Percentiles rank a stretch among this genome's conserved stretches.
These are phyloP conservation scores for Halisarca cf. caerulea DNA, from an alignment of 37 sponge, comb jelly and placozoan species.

Conservation along the genomic window DNA sequence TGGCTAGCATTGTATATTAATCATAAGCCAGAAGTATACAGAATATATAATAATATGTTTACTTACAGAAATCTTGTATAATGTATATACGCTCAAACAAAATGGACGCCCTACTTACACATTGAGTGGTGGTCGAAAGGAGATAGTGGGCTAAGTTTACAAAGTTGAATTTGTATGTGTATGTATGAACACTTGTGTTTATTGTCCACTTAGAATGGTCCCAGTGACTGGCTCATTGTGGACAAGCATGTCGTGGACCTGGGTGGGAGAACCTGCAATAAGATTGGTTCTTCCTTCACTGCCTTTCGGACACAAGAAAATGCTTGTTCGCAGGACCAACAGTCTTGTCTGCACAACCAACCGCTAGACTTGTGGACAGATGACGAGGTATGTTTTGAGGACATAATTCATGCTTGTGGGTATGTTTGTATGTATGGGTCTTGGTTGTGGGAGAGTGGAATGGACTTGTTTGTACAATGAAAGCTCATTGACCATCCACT, in stretches of 20 bases:
- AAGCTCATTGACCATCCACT: no score
- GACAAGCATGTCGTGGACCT: conserved; percentile 65
- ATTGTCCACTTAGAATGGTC: conserved; percentile 63
- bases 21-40: no score
- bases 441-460: no score
- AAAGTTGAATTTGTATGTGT: neutral
- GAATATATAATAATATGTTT: no score
- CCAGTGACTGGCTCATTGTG: conserved; percentile 69
- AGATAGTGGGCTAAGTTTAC: no score
- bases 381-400: conserved; percentile 62
- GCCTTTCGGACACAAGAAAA: conserved; percentile 57
- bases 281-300: conserved; percentile 57
- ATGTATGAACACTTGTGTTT: no score
- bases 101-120: neutral
- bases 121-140: conserved; percentile 24
- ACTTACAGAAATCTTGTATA: no score
- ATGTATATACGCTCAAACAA: no score
- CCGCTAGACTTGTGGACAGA: conserved; percentile 58
- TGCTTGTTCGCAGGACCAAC: neutral
- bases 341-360: conserved; percentile 65
- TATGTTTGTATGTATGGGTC: neutral
- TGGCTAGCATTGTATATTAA: no score
- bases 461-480: no score
- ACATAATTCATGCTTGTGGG: neutral
- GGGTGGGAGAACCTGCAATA: conserved; percentile 64